Percentiles rank a stretch among this genome's conserved stretches.
Evolutionary conservation across 2,113 vertebrate species (phyloP).

Genomic region (Myotis davidii): DNA sequence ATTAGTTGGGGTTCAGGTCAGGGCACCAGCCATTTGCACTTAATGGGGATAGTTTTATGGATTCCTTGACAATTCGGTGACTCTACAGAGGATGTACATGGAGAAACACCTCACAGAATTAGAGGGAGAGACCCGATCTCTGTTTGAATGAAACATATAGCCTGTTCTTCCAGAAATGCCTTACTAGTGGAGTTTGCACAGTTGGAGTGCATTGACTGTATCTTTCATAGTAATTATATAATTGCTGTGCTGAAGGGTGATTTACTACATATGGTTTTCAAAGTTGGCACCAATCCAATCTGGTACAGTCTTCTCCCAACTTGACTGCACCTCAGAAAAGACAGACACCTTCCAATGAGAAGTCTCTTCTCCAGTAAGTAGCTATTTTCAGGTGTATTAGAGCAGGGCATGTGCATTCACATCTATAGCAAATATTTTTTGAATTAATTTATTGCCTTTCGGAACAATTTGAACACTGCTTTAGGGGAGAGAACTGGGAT

Average conservation of each 20-base stretch:
- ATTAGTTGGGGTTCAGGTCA: background rate
- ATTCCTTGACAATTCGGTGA: background rate
- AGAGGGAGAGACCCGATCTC: background rate
- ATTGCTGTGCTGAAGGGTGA: background rate
- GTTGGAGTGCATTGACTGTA: background rate
- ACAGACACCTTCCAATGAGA: background rate
- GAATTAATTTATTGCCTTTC: conserved; percentile 26
- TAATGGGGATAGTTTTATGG: background rate
- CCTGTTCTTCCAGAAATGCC: background rate
- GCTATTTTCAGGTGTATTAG: background rate
- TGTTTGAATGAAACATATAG: background rate
- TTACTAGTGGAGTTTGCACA: background rate
- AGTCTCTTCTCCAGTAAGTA: background rate
- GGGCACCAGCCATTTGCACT: background rate
- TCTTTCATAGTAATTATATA: background rate
- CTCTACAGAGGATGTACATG: background rate
- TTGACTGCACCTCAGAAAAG: background rate
- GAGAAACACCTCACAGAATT: background rate
- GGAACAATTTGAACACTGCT: background rate
- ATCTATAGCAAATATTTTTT: background rate
- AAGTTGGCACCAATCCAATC: background rate
- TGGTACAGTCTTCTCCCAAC: background rate
- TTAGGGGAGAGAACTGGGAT: background rate
- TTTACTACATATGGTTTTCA: background rate
- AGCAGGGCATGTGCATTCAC: background rate